Base-by-base conservation (phyloP, 2,113 vertebrate genomes). In the Smithornis capensis region DNA sequence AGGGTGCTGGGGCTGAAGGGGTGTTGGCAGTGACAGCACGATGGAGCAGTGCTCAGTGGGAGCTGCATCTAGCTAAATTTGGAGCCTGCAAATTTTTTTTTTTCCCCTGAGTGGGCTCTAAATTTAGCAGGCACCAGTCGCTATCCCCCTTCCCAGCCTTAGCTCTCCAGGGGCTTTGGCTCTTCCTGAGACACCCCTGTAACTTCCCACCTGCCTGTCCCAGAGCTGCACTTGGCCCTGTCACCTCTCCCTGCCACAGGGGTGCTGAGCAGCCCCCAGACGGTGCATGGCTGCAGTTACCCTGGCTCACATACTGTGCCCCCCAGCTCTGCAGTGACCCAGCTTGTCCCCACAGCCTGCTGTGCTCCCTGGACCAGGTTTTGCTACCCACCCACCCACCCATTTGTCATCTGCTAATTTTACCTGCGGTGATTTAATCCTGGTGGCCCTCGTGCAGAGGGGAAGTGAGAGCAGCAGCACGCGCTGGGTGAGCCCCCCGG, bases 341-440 rank as follows among this genome's bases (percentile, higher is more conserved):
- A 0, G 10, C 69, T 38, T 2, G 0, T 29, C 74, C 56, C 49
- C 44, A 2, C 28, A 62, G 63, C 71, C 52, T 1, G 1, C 87
- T 5, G 15, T 35, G 47, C 53, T 80, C 76, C 42, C 38, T 0
- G 0, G 59, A 28, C 63, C 33, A 28, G 29, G 52, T 90, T 92
- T 76, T 88, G 52, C 49, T 21, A 47, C 76, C 83, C 45, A 47
- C 76, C 83, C 19, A 3, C 73, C 83, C 1, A 1, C 49, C 35
- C 4, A 0, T 71, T 56, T 87, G 81, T 95, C 93, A 96, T 64
- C 52, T 71, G 84, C 95, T 96, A 95, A 94, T 94, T 96, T 96
- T 96, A 94, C 87, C 74, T 52, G 70, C 0, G 0, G 78, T 94
- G 95, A 96, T 96, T 96, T 91, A 81, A 96, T 84, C 73, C 49